phyloP scores from a whole-genome alignment of 2,113 vertebrate genomes.

The Dendropsophus ebraccatus region DNA sequence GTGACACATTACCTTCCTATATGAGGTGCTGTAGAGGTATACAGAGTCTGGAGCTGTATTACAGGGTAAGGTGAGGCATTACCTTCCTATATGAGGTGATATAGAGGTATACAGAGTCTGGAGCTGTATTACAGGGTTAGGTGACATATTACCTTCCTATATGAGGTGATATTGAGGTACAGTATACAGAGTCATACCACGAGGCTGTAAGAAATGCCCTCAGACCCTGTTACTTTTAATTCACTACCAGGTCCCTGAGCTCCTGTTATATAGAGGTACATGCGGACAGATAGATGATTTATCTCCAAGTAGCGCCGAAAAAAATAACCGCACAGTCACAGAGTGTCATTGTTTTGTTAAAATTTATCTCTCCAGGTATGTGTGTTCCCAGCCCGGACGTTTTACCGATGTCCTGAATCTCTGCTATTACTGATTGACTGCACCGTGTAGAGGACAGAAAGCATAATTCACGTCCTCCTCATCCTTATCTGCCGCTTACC shows the following conservation, averaged over 20 bases:
- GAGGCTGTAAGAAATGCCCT: neutral
- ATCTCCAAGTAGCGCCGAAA: slow-evolving; percentile 18
- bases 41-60: no score
- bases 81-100: no score
- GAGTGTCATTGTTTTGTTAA: slow-evolving; percentile 29
- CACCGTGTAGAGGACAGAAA: slow-evolving; percentile 4
- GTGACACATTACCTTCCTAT: no score
- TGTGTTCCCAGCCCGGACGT: slow-evolving; percentile 19
- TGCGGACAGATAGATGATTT: slow-evolving; percentile 22
- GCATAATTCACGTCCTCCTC: slow-evolving; percentile 40
- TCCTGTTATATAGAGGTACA: neutral
- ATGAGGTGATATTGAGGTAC: no score
- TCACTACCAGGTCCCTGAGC: neutral
- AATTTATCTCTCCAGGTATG: slow-evolving; percentile 39
- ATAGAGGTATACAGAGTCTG: no score
- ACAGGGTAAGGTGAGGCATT: no score
- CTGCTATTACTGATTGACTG: slow-evolving; percentile 38
- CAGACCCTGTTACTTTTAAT: neutral
- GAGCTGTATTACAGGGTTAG: no score
- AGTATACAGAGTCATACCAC: neutral
- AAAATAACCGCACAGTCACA: slow-evolving; percentile 15
- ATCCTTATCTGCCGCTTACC: slow-evolving; percentile 46
- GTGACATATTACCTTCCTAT: no score
- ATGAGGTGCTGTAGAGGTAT: no score
- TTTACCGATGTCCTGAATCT: slow-evolving; percentile 34